Conservation (phyloP, 2,797 vertebrate species). For the Myotis myotis region DNA sequence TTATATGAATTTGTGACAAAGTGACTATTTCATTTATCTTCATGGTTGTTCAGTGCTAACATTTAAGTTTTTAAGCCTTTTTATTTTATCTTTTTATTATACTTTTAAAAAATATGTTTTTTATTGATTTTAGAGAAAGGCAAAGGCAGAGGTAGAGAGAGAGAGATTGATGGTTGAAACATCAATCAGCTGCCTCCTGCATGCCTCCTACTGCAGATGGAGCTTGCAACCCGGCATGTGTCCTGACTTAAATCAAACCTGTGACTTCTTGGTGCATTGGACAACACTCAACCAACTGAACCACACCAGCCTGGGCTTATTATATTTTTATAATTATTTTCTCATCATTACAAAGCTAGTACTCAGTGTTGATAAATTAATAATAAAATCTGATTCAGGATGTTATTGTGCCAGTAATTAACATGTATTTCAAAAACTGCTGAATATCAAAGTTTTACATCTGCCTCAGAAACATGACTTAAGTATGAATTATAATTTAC, state of each 20-base stretch:
- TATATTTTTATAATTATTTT: neutral
- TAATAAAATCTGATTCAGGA: neutral
- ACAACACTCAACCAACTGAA: too few species aligned
- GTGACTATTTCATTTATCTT: neutral
- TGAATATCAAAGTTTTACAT: neutral
- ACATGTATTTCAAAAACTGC: neutral
- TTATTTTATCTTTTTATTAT: neutral
- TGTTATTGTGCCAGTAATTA: neutral
- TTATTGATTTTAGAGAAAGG: too few species aligned
- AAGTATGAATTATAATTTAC: neutral
- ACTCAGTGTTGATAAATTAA: neutral
- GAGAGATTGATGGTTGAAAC: too few species aligned
- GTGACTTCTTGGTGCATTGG: too few species aligned
- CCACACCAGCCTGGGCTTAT: too few species aligned
- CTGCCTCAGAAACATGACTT: neutral
- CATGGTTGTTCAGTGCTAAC: neutral
- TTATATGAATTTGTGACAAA: neutral
- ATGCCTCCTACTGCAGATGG: too few species aligned
- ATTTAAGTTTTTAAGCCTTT: neutral
- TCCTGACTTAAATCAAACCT: too few species aligned
- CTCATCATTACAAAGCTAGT: neutral
- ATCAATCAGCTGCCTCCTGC: too few species aligned
- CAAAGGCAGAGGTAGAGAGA: too few species aligned
- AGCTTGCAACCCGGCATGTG: too few species aligned
- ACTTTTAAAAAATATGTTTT: neutral